These are phyloP conservation scores for Temnothorax ravouxi DNA, from an alignment of 2,888 invertebrate genomes.

Conservation along the genomic window DNA sequence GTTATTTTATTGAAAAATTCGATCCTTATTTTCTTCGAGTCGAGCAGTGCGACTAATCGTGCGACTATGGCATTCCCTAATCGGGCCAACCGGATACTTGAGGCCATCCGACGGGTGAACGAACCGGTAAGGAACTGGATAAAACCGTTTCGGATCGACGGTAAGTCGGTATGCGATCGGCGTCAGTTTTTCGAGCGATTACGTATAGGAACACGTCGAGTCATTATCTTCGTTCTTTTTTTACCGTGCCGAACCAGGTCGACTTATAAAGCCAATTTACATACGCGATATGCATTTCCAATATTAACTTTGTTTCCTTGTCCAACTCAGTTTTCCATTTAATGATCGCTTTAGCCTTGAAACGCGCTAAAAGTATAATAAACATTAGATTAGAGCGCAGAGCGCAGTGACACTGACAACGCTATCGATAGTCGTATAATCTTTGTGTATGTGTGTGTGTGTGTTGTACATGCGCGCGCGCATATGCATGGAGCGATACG, in stretches of 20 bases:
- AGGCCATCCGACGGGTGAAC: conserved; percentile 64
- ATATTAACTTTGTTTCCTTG: neutral
- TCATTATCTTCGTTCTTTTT: conserved; percentile 29
- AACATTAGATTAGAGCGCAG: conserved; percentile 34
- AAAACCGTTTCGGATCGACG: conserved; percentile 65
- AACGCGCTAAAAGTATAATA: conserved; percentile 19
- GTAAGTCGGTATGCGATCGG: conserved; percentile 66
- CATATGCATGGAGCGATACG: conserved; percentile 1
- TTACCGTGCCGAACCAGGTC: neutral
- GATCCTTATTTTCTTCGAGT: neutral
- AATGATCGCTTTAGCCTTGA: conserved; percentile 7
- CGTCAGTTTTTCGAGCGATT: conserved; percentile 67
- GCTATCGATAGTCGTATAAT: conserved; percentile 6
- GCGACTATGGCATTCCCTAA: conserved; percentile 54
- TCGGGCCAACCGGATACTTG: conserved; percentile 62
- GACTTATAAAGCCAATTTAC: conserved; percentile 47
- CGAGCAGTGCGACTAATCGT: conserved; percentile 9
- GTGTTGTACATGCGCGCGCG: no score
- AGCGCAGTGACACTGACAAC: conserved; percentile 1
- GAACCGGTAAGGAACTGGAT: conserved; percentile 64
- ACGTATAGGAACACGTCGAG: conserved; percentile 62
- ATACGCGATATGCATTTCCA: conserved; percentile 14
- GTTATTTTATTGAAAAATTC: neutral
- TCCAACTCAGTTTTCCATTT: conserved; percentile 10
- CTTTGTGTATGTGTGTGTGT: neutral